Base-by-base conservation (phyloP, 2,888 invertebrate species). In the Melanophora roralis region DNA sequence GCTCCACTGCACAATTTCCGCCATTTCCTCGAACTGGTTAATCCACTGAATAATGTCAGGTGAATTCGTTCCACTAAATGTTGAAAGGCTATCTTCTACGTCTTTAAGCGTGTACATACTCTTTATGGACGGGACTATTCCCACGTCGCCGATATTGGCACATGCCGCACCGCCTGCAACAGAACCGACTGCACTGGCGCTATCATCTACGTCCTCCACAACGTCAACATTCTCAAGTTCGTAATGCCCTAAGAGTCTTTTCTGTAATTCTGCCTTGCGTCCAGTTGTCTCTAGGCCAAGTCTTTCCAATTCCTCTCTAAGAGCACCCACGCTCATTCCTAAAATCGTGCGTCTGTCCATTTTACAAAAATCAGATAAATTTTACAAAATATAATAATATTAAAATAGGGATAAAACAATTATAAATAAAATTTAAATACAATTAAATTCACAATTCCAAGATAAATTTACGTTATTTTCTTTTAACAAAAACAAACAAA, bases 261-360 rank as follows among this genome's bases (percentile, higher is more conserved):
- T 23, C 12, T 60, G 65, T 34, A 73, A 65, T 21, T 43, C 57
- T 16, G 12, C 11, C 16, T 57, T 65, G 12, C n/a, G 38, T 2
- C 73, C 73, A 0, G 34, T 65, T 11, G 1, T 64, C 8, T 34
- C 0, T 1, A 73, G 27, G 2, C 53, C 51, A 16, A 65, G 23
- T 19, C 65, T 65, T 14, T 27, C 62, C 14, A 73, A 55, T 12
- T 47, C 65, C 0, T 1, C 34, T 16, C 21, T 73, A 8, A 73
- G n/a, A 6, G 57, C 65, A 14, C 57, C 64, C 16, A 73, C 14
- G 23, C 32, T 65, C 34, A 73, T 34, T 2, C 12, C 8, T n/a
- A 62, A 49, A 51, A 62, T 72, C 9, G 34, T 27, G 59, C 60
- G 38, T 40, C 47, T 34, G 9, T 71, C 49, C 71, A 71, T 71